Conservation (phyloP, 2,113 vertebrate genomes). For the Trematocara unimaculatum region DNA sequence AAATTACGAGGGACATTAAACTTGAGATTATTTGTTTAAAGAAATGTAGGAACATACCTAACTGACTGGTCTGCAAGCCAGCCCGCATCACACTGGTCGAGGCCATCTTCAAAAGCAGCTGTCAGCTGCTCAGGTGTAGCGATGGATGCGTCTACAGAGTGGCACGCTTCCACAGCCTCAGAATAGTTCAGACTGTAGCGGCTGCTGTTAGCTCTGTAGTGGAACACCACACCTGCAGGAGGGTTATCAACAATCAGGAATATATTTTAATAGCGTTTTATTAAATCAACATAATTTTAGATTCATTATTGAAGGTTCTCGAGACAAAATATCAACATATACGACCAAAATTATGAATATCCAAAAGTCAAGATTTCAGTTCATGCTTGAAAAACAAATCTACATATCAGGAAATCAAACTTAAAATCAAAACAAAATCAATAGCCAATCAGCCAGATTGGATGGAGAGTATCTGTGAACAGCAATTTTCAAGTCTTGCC, state of each 20-base stretch:
- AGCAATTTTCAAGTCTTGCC: neutral
- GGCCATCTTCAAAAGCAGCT: conserved; percentile 87
- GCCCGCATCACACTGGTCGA: conserved; percentile 93
- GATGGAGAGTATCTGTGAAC: neutral
- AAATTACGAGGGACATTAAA: neutral
- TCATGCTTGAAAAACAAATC: neutral
- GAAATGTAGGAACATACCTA: conserved; percentile 54
- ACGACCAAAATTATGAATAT: neutral
- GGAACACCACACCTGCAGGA: conserved; percentile 90
- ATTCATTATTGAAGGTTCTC: neutral
- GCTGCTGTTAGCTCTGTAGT: conserved; percentile 79
- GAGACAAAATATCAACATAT: neutral
- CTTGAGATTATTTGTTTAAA: neutral
- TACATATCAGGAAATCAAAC: neutral
- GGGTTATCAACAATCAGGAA: neutral
- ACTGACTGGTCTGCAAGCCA: conserved; percentile 91
- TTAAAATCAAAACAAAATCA: neutral
- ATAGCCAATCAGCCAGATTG: neutral
- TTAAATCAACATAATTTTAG: neutral
- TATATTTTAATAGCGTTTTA: neutral
- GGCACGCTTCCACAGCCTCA: conserved; percentile 74
- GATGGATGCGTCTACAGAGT: conserved; percentile 72
- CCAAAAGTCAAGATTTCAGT: neutral
- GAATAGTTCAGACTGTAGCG: conserved; percentile 84
- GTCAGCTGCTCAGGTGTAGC: conserved; percentile 82